phyloP scores from a whole-genome alignment of 2,113 vertebrate genomes.

The Pycnonotus jocosus region DNA sequence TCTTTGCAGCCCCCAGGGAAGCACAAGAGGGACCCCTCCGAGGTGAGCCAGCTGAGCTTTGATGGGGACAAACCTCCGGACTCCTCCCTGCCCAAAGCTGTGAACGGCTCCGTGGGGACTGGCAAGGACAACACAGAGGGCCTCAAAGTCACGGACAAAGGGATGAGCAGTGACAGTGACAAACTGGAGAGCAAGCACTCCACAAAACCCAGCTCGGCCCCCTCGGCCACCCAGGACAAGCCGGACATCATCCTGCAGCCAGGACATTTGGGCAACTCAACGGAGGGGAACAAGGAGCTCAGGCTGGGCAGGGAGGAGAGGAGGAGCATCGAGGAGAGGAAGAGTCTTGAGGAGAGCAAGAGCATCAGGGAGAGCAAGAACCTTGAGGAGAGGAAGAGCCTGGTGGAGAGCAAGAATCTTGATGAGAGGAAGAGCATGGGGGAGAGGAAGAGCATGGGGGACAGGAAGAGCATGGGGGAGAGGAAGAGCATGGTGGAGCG shows the following conservation, averaged over 20 bases:
- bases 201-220: slow-evolving; percentile 60
- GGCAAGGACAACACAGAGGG: neutral
- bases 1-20: slow-evolving; percentile 69
- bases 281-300: neutral
- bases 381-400: neutral
- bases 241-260: slow-evolving; percentile 43
- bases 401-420: neutral
- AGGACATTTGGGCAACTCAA: neutral
- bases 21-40: slow-evolving; percentile 73
- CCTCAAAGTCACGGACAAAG: slow-evolving; percentile 38
- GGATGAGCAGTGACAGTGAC: slow-evolving; percentile 10
- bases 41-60: slow-evolving; percentile 78
- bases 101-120: neutral
- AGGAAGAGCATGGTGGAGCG: slow-evolving; percentile 10
- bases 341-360: neutral
- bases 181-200: slow-evolving; percentile 67
- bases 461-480: neutral
- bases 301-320: neutral
- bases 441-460: neutral
- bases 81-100: neutral
- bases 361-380: neutral
- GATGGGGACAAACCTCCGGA: slow-evolving; percentile 68
- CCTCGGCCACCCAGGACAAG: slow-evolving; percentile 30
- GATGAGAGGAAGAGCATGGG: neutral
- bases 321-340: neutral